Conservation (phyloP, 2,797 vertebrate species). For the Psittacula echo region DNA sequence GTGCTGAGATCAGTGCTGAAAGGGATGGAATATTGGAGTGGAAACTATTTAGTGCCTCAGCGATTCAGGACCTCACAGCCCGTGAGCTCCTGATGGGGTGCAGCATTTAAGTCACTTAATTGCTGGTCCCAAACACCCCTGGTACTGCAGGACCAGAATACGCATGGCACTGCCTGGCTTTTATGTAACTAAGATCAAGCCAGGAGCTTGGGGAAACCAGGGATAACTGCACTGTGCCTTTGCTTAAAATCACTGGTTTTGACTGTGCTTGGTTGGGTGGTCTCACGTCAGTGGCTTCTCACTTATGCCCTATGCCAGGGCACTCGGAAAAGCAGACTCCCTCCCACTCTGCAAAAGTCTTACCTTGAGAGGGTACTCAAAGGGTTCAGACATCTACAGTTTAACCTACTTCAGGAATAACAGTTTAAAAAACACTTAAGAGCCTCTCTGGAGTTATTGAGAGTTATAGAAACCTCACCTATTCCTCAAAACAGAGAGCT, state of each 20-base stretch:
- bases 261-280: background rate
- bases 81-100: background rate
- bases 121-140: background rate
- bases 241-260: fast-evolving
- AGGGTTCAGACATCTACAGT: background rate
- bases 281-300: background rate
- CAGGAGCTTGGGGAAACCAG: background rate
- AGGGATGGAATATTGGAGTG: background rate
- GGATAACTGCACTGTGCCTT: background rate
- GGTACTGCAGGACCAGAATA: background rate
- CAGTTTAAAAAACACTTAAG: slow-evolving; percentile 17
- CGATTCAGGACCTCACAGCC: background rate
- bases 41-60: background rate
- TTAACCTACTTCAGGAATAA: slow-evolving; percentile 21
- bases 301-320: fast-evolving
- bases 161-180: fast-evolving
- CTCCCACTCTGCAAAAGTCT: background rate
- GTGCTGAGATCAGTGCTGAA: background rate
- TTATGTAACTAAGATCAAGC: background rate
- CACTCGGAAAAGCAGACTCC: background rate
- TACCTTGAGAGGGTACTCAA: background rate
- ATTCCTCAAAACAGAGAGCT: slow-evolving; percentile 14
- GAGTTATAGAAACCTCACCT: background rate
- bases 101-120: background rate
- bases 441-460: background rate